Conservation (phyloP, 2,888 invertebrate genomes). For the Aspidiotus destructor region DNA sequence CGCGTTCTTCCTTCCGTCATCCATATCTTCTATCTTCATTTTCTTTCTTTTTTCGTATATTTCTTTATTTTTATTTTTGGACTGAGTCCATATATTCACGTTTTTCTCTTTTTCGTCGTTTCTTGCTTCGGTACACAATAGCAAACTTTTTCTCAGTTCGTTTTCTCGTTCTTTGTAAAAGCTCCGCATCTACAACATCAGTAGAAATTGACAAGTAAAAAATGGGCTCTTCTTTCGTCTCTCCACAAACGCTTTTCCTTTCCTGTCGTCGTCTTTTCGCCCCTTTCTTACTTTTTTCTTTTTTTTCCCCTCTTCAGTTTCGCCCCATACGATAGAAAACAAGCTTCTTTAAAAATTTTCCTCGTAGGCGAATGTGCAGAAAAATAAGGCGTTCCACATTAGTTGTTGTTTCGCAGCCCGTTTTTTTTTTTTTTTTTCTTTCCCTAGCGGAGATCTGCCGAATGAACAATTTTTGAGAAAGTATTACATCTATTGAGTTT, state of each 20-base stretch:
- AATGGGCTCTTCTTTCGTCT: conserved; percentile 26
- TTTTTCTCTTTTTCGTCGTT: not conserved
- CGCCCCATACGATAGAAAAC: too few relatives aligned
- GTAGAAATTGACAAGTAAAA: conserved; percentile 31
- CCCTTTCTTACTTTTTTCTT: too few relatives aligned
- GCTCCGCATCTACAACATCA: not conserved
- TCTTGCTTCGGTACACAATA: not conserved
- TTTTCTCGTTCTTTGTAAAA: conserved; percentile 22
- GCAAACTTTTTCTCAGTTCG: conserved; percentile 17
- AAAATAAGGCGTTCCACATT: too few relatives aligned
- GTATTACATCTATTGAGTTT: too few relatives aligned
- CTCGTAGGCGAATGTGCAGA: too few relatives aligned
- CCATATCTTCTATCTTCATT: not conserved
- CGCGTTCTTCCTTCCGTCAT: not conserved
- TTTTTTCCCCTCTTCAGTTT: too few relatives aligned
- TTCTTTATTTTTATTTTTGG: conserved; percentile 11
- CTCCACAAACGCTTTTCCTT: not conserved
- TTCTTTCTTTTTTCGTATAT: not conserved
- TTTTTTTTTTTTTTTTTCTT: too few relatives aligned
- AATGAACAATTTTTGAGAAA: too few relatives aligned
- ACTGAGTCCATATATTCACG: conserved; percentile 20
- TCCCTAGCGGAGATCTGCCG: too few relatives aligned
- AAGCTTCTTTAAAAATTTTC: too few relatives aligned
- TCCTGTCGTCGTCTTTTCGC: not conserved
- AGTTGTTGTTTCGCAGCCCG: too few relatives aligned